A percentile compares a stretch with the other conserved stretches of the same genome.
phyloP scores from a whole-genome alignment of 2,888 invertebrate species.

The Apoderus coryli region DNA sequence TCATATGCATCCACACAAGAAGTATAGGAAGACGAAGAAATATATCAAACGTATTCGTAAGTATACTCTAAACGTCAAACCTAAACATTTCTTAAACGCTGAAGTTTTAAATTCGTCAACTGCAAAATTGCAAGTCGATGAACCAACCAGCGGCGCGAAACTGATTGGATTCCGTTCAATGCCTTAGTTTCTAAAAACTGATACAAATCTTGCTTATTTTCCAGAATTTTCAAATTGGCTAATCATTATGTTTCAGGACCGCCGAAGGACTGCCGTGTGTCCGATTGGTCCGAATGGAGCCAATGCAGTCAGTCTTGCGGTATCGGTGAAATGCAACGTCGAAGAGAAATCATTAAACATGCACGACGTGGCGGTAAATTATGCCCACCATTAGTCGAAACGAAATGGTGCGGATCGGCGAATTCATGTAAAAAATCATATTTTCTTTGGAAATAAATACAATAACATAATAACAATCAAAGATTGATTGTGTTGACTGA shows the following conservation, averaged over 20 bases:
- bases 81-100: background rate
- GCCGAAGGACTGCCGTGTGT: conserved; percentile 70
- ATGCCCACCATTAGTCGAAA: conserved; percentile 73
- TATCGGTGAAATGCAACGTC: conserved; percentile 74
- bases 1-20: conserved; percentile 31
- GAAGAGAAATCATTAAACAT: conserved; percentile 60
- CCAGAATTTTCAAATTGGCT: no score
- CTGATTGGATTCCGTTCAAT: no score
- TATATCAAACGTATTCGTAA: conserved; percentile 32
- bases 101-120: no score
- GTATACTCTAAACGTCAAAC: conserved; percentile 17
- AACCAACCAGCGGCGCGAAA: no score
- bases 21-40: conserved; percentile 31
- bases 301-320: conserved; percentile 79
- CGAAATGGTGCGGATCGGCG: conserved; percentile 77
- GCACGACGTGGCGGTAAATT: conserved; percentile 65
- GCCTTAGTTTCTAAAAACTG: background rate
- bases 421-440: conserved; percentile 48
- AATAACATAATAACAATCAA: no score
- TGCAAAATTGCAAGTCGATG: no score
- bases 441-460: conserved; percentile 51
- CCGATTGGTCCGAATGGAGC: conserved; percentile 79
- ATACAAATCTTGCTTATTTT: conserved; percentile 5
- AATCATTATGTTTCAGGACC: conserved; percentile 34
- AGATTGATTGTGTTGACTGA: no score